Conservation (phyloP, 1,140 invertebrate genomes). For the Pseudomyrmex gracilis region DNA sequence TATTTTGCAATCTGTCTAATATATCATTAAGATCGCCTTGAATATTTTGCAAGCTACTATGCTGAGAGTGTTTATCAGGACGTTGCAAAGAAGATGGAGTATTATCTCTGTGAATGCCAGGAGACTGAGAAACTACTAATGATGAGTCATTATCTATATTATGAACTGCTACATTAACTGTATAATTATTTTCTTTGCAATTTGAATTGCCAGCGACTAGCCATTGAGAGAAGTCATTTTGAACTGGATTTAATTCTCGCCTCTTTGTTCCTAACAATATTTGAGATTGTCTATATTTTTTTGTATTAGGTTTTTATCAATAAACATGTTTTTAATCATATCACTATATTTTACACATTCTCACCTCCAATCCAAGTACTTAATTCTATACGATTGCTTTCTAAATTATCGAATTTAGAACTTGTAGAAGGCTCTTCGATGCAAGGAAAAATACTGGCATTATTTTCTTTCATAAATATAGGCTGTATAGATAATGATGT, state of each 20-base stretch:
- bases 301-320: constrained; percentile 21
- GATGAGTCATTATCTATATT: constrained; percentile 59
- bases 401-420: constrained; percentile 67
- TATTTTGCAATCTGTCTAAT: constrained; percentile 85
- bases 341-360: not conserved
- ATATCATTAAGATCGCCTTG: constrained; percentile 86
- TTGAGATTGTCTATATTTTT: not conserved
- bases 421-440: constrained; percentile 56
- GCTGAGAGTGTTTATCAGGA: constrained; percentile 82
- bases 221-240: constrained; percentile 84
- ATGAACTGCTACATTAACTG: constrained; percentile 52
- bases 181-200: constrained; percentile 73
- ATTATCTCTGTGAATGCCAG: constrained; percentile 80
- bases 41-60: constrained; percentile 85
- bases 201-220: constrained; percentile 75
- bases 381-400: constrained; percentile 79
- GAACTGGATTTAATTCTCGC: constrained; percentile 72
- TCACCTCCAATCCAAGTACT: constrained; percentile 85
- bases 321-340: not conserved
- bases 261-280: constrained; percentile 76
- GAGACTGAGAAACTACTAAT: constrained; percentile 69
- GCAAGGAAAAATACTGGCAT: constrained; percentile 47
- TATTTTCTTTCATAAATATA: constrained; percentile 18
- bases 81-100: constrained; percentile 81
- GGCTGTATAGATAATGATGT: constrained; percentile 38